Percentiles rank a stretch among this genome's conserved stretches.
Evolutionary conservation across 2,888 invertebrate genomes (phyloP).

Genomic region (Thysanoteuthis rhombus): DNA sequence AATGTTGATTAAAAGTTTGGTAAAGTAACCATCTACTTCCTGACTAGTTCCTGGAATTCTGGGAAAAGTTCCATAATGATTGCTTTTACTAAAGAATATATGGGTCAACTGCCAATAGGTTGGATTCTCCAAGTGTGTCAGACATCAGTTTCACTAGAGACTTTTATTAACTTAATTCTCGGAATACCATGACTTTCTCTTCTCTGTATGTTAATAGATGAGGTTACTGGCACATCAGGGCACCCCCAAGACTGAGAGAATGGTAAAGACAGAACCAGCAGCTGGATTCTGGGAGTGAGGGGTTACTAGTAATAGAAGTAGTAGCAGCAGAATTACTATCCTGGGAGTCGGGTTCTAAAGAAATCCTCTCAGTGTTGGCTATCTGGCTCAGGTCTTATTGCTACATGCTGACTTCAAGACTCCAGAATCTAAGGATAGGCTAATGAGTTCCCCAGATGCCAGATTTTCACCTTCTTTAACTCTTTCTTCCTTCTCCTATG

Average conservation of each 20-base stretch:
- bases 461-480: no score
- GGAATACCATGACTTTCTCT: background rate
- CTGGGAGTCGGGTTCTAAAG: background rate
- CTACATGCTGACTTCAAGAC: no score
- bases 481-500: no score
- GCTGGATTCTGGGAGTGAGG: background rate
- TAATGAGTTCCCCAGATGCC: no score
- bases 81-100: background rate
- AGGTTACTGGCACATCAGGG: background rate
- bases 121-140: background rate
- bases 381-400: background rate
- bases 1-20: background rate
- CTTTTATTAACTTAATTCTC: background rate
- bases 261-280: background rate
- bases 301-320: background rate
- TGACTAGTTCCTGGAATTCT: background rate
- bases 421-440: no score
- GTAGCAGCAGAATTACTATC: background rate
- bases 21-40: background rate
- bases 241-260: background rate
- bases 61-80: background rate
- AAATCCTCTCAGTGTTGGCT: background rate
- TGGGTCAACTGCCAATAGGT: background rate
- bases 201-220: background rate
- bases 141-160: constrained; percentile 1